Conservation (phyloP, 2,797 vertebrate genomes). For the Oreochromis mossambicus region DNA sequence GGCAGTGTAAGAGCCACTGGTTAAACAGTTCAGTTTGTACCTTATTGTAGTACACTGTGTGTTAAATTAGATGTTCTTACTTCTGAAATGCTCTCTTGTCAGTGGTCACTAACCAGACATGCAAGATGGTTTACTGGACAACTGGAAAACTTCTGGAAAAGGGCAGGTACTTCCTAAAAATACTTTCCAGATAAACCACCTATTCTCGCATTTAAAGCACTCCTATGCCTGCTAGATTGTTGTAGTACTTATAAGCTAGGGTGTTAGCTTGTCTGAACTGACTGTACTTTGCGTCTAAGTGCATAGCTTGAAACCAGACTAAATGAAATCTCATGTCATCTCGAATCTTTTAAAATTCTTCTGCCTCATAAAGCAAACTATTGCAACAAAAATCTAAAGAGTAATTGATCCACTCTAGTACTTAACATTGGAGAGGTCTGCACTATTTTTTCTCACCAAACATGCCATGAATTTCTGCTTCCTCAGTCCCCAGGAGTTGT, state of each 20-base stretch:
- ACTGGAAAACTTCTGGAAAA: background rate
- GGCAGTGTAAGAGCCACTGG: background rate
- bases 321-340: background rate
- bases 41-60: background rate
- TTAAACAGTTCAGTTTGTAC: background rate
- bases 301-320: background rate
- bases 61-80: background rate
- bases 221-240: background rate
- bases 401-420: background rate
- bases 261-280: background rate
- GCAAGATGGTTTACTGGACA: background rate
- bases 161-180: background rate
- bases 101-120: background rate
- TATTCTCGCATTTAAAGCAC: background rate
- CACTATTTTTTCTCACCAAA: background rate
- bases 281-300: background rate
- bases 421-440: background rate
- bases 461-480: background rate
- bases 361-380: background rate
- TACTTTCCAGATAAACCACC: background rate
- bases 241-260: background rate
- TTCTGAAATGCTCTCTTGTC: background rate
- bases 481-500: rapidly evolving
- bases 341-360: background rate
- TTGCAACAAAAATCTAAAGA: background rate